These are phyloP conservation scores for Lithophane ornitopus DNA, from an alignment of 2,888 invertebrate species.

Conservation along the genomic window DNA sequence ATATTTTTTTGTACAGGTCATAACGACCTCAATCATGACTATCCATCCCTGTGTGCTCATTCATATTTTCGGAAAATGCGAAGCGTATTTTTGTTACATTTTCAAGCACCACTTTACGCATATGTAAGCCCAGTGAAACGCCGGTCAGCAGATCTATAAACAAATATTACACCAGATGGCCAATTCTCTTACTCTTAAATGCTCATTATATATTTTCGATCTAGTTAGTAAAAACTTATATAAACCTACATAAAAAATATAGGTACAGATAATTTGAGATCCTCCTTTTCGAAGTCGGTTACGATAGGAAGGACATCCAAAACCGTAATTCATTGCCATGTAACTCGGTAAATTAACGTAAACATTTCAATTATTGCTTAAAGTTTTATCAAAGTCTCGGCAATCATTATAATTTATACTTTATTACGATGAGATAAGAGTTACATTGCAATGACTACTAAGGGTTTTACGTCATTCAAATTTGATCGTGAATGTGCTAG, in stretches of 20 bases:
- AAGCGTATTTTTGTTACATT: constrained; percentile 30
- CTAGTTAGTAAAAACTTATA: neutral
- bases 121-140: constrained; percentile 1
- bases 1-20: neutral
- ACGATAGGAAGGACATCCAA: neutral
- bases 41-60: neutral
- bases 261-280: neutral
- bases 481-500: neutral
- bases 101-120: constrained; percentile 34
- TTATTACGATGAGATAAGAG: neutral
- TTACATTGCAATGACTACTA: neutral
- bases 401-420: neutral
- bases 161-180: neutral
- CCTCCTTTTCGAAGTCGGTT: neutral
- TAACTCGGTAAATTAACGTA: neutral
- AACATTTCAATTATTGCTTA: neutral
- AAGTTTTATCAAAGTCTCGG: neutral
- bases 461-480: neutral
- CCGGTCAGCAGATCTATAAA: neutral
- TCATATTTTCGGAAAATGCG: constrained; percentile 31
- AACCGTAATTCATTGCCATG: neutral
- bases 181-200: neutral
- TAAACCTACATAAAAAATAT: neutral
- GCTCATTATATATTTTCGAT: neutral
- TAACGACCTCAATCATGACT: neutral